Percentiles rank a stretch among this genome's conserved stretches.
Conservation (phyloP, 2,113 vertebrate species). For the human (Homo sapiens) region DNA sequence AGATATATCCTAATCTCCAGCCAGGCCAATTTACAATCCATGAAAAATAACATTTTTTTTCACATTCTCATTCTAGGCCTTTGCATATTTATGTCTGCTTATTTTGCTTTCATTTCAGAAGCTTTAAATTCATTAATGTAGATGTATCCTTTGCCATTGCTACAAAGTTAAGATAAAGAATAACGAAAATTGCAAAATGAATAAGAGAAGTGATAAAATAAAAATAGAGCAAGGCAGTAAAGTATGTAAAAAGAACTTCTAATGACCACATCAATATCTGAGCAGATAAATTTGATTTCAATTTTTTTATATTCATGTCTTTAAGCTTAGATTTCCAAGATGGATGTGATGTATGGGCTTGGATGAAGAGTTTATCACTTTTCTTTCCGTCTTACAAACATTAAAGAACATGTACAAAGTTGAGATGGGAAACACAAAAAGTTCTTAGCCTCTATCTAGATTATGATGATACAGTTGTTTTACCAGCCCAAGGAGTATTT, state of each 20-base stretch:
- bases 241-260: slow-evolving; percentile 14
- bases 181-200: slow-evolving; percentile 28
- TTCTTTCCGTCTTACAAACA: slow-evolving; percentile 10
- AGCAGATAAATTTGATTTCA: slow-evolving; percentile 35
- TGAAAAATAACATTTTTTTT: background rate
- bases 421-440: background rate
- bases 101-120: slow-evolving; percentile 30
- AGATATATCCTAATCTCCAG: background rate
- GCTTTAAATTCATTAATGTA: background rate
- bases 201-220: slow-evolving; percentile 12
- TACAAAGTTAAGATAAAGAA: background rate
- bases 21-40: background rate
- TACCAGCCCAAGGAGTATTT: background rate
- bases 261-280: background rate
- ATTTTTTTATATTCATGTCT: slow-evolving; percentile 28
- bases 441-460: background rate
- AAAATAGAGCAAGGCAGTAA: background rate
- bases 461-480: background rate
- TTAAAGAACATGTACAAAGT: background rate
- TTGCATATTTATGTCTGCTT: background rate
- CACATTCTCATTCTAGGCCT: background rate
- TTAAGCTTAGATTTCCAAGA: slow-evolving; percentile 36
- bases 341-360: slow-evolving; percentile 16
- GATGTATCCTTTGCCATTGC: background rate
- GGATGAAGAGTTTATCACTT: slow-evolving; percentile 22